These are phyloP conservation scores for Caenorhabditis latens DNA, from an alignment of 1,140 invertebrate species.

Conservation along the genomic window DNA sequence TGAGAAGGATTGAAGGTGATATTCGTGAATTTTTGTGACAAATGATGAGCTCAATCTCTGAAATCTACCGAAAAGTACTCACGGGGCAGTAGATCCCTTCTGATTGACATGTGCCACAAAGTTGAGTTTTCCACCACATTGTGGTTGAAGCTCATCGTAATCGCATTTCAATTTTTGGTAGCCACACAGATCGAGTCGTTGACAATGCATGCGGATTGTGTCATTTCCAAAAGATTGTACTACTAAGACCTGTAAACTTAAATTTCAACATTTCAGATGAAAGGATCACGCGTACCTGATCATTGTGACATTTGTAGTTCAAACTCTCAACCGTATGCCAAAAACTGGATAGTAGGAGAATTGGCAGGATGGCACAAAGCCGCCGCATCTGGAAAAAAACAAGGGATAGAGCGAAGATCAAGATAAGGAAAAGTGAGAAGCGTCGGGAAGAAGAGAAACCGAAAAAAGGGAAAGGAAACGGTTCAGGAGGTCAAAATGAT, in stretches of 20 bases:
- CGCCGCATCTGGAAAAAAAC: slow-evolving; percentile 30
- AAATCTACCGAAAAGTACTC: slow-evolving; percentile 56
- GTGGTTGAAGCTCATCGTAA: slow-evolving; percentile 73
- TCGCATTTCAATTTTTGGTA: slow-evolving; percentile 74
- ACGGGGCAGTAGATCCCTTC: slow-evolving; percentile 71
- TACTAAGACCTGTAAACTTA: slow-evolving; percentile 68
- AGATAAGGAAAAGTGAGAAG: not conserved
- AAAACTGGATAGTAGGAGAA: slow-evolving; percentile 51
- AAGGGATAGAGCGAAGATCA: not conserved
- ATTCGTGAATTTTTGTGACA: not conserved
- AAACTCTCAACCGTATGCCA: slow-evolving; percentile 39
- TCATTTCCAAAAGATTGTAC: slow-evolving; percentile 77
- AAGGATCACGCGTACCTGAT: slow-evolving; percentile 43
- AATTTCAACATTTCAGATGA: not conserved
- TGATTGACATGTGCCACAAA: slow-evolving; percentile 77
- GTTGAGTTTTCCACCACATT: slow-evolving; percentile 75
- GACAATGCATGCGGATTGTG: slow-evolving; percentile 78
- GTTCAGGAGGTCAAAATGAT: too few relatives aligned
- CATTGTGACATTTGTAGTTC: slow-evolving; percentile 59
- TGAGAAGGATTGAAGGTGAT: not conserved
- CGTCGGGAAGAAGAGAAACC: not conserved
- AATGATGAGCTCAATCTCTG: not conserved
- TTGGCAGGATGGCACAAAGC: slow-evolving; percentile 54
- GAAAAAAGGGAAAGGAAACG: slow-evolving; percentile 37
- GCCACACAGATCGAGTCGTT: slow-evolving; percentile 74